phyloP scores from a whole-genome alignment of 2,797 vertebrate species.

The Periparus ater region DNA sequence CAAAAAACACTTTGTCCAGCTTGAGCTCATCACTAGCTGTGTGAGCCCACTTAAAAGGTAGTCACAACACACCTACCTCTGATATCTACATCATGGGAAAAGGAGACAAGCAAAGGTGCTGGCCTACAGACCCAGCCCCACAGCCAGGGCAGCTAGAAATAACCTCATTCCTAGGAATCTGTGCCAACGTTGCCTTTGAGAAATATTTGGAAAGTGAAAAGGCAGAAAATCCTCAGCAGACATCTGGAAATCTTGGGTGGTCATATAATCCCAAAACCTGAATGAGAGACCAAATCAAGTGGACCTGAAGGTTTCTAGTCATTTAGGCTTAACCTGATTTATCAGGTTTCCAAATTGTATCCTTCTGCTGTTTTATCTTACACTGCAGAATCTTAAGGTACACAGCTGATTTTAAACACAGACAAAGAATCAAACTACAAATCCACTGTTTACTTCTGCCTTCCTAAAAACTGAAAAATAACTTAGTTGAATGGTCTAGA shows the following conservation, averaged over 20 bases:
- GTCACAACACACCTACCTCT: not conserved
- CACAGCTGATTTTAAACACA: conserved; percentile 7
- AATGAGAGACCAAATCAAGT: not conserved
- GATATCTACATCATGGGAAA: not conserved
- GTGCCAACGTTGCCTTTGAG: not conserved
- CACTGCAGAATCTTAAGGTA: conserved; percentile 5
- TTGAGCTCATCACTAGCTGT: not conserved
- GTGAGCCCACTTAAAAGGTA: not conserved
- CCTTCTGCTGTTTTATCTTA: not conserved
- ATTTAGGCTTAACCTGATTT: not conserved
- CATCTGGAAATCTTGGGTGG: not conserved
- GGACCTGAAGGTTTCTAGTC: not conserved
- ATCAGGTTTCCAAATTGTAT: not conserved
- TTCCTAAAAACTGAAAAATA: conserved; percentile 48
- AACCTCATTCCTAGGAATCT: not conserved
- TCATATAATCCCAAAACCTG: not conserved
- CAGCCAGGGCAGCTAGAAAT: not conserved
- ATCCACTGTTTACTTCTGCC: not conserved
- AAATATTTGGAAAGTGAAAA: not conserved
- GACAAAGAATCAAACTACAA: not conserved
- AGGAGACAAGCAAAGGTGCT: not conserved
- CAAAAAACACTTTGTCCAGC: not conserved
- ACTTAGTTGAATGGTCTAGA: conserved; percentile 29
- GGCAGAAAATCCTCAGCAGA: not conserved
- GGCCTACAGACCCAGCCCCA: not conserved